These are phyloP conservation scores for Tursiops truncatus DNA, from an alignment of 2,113 vertebrate genomes.

Conservation along the genomic window DNA sequence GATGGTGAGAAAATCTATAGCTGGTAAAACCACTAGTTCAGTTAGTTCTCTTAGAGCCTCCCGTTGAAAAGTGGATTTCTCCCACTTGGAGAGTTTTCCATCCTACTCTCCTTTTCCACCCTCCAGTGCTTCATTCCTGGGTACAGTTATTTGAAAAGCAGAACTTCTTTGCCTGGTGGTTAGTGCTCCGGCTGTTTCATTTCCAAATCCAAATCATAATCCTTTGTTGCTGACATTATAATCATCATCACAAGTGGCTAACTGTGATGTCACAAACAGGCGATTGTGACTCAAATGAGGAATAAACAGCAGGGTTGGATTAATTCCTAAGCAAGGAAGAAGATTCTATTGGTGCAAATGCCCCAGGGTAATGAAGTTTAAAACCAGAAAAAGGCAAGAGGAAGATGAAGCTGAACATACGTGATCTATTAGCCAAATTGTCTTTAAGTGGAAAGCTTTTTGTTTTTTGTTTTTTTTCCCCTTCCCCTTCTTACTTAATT, in stretches of 20 bases:
- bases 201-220: conserved; percentile 60
- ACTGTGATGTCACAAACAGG: conserved; percentile 77
- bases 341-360: conserved; percentile 78
- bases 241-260: conserved; percentile 77
- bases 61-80: neutral
- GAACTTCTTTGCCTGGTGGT: neutral
- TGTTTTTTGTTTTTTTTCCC: neutral
- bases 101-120: neutral
- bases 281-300: conserved; percentile 72
- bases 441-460: conserved; percentile 76
- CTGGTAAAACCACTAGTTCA: neutral
- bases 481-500: conserved; percentile 27
- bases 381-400: conserved; percentile 52
- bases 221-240: conserved; percentile 75
- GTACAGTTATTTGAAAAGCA: conserved; percentile 22
- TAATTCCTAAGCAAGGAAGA: conserved; percentile 77
- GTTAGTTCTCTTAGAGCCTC: neutral
- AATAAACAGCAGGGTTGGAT: conserved; percentile 69
- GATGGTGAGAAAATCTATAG: neutral
- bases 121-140: neutral
- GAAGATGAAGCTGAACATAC: conserved; percentile 73
- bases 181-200: conserved; percentile 24
- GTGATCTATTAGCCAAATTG: conserved; percentile 80
- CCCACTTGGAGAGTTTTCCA: accelerated
- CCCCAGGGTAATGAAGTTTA: conserved; percentile 76